These are phyloP conservation scores for Stenichneumon culpator DNA, from an alignment of 2,888 invertebrate species.

Conservation along the genomic window DNA sequence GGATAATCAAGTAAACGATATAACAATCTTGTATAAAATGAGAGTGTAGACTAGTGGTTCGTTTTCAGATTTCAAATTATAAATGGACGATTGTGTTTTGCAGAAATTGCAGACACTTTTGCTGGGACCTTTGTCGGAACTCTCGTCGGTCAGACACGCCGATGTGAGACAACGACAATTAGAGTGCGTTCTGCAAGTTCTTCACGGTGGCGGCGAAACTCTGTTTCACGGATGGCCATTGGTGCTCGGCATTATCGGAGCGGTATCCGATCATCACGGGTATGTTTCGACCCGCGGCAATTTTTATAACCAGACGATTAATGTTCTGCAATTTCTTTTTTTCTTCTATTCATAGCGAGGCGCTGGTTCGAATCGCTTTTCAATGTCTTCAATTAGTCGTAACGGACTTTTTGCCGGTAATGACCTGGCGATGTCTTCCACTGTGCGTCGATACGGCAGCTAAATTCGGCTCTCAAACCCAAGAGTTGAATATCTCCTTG, in stretches of 20 bases:
- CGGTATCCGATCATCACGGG: conserved; percentile 97
- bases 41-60: background rate
- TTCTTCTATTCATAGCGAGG: conserved; percentile 88
- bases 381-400: conserved; percentile 98
- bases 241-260: conserved; percentile 97
- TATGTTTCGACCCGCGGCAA: conserved; percentile 80
- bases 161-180: conserved; percentile 98
- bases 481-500: conserved; percentile 98
- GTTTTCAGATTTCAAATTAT: background rate
- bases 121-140: conserved; percentile 95
- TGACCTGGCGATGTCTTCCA: conserved; percentile 96
- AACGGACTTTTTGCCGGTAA: conserved; percentile 96
- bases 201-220: conserved; percentile 97
- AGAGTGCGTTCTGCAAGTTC: conserved; percentile 96
- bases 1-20: conserved; percentile 90
- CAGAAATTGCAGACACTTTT: conserved; percentile 94
- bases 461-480: conserved; percentile 97
- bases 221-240: conserved; percentile 98
- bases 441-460: conserved; percentile 96
- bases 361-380: conserved; percentile 96
- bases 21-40: conserved; percentile 60
- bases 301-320: background rate
- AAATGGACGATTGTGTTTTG: conserved; percentile 9
- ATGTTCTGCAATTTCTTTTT: conserved; percentile 59
- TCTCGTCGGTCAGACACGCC: conserved; percentile 95